phyloP scores from a whole-genome alignment of 2,888 invertebrate genomes.

The Scotopteryx bipunctaria region DNA sequence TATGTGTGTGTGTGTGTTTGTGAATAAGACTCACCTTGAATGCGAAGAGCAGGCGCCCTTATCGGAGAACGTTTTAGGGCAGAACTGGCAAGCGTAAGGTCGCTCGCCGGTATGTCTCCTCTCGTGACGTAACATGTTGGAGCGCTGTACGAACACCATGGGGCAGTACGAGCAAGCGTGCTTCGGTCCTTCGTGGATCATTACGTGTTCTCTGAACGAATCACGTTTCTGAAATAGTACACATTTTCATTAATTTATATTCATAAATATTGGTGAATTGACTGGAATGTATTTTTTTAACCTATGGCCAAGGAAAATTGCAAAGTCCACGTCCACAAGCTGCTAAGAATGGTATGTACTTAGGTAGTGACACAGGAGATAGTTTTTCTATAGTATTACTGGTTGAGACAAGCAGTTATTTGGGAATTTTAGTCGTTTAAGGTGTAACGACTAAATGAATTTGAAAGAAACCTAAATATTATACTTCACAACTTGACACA shows the following conservation, averaged over 20 bases:
- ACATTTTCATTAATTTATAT: background rate
- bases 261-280: background rate
- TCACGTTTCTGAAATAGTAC: conserved; percentile 70
- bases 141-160: conserved; percentile 83
- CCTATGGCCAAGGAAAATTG: too few species aligned
- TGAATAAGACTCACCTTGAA: conserved; percentile 52
- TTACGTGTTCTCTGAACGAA: conserved; percentile 82
- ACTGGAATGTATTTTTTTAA: too few species aligned
- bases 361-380: too few species aligned
- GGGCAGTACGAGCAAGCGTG: conserved; percentile 85
- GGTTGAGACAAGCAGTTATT: too few species aligned
- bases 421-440: too few species aligned
- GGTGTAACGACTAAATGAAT: too few species aligned
- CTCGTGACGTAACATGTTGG: conserved; percentile 83
- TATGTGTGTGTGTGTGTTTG: background rate
- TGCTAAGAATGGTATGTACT: too few species aligned
- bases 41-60: conserved; percentile 83
- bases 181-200: conserved; percentile 83
- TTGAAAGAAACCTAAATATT: too few species aligned
- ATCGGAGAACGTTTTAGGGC: conserved; percentile 80
- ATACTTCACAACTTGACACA: too few species aligned
- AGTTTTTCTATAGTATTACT: too few species aligned
- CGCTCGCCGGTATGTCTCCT: conserved; percentile 83
- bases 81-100: conserved; percentile 81
- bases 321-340: too few species aligned